Percentiles rank a stretch among this genome's conserved stretches.
phyloP scores from a whole-genome alignment of 1,140 invertebrate species.

The Caenorhabditis remanei region DNA sequence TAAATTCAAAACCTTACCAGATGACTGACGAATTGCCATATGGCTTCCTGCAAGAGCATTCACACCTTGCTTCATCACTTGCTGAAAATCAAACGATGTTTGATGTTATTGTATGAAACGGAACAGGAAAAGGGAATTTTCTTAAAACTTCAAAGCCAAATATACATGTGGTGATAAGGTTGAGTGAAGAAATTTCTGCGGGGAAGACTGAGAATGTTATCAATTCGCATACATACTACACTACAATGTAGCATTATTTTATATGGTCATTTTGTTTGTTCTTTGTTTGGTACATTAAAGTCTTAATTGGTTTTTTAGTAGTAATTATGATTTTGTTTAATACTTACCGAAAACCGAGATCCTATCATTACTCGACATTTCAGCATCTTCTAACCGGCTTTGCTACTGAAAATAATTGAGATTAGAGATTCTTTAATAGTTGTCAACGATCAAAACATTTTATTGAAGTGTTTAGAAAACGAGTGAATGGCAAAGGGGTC shows the following conservation, averaged over 20 bases:
- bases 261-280: conserved; percentile 34
- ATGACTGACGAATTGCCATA: neutral
- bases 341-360: conserved; percentile 16
- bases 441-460: neutral
- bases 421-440: neutral
- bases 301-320: neutral
- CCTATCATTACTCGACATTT: conserved; percentile 5
- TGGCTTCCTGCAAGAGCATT: conserved; percentile 9
- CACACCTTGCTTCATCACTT: conserved; percentile 20
- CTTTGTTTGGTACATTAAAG: neutral
- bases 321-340: neutral
- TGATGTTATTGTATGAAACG: neutral
- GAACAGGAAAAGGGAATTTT: neutral
- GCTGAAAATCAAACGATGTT: conserved; percentile 17
- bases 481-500: conserved; percentile 14
- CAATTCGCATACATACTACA: conserved; percentile 24
- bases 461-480: conserved; percentile 41
- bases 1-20: neutral
- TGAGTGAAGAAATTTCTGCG: neutral
- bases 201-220: conserved; percentile 24
- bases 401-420: neutral
- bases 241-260: conserved; percentile 30
- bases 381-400: neutral
- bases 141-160: neutral
- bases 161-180: conserved; percentile 32